Evolutionary conservation across 2,888 invertebrate species (phyloP).

Genomic region (Heliconius charithonia): DNA sequence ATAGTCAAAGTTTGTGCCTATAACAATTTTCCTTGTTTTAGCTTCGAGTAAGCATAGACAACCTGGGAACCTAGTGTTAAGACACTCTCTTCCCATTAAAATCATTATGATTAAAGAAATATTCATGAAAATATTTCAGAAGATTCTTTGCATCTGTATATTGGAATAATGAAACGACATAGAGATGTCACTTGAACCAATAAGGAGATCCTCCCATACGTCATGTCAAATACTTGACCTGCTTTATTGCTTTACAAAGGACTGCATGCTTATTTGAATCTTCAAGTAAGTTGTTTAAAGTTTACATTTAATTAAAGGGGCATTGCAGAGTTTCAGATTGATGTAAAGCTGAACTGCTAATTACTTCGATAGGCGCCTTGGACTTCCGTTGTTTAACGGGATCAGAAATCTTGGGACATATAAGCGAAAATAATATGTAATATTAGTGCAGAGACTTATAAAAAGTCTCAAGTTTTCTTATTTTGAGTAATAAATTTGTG

Average conservation of each 20-base stretch:
- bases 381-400: neutral
- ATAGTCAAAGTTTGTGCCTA: too few relatives aligned
- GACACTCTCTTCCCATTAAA: neutral
- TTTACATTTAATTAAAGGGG: neutral
- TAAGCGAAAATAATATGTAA: too few relatives aligned
- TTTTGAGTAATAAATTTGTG: too few relatives aligned
- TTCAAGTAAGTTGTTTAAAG: neutral
- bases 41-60: too few relatives aligned
- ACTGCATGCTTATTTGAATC: neutral
- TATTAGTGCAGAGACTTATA: neutral
- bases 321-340: neutral
- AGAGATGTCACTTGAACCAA: conserved; percentile 21
- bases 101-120: too few relatives aligned
- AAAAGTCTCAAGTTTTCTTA: too few relatives aligned
- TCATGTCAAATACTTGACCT: conserved; percentile 27
- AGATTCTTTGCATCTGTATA: neutral
- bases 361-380: neutral
- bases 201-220: conserved; percentile 17
- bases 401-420: neutral
- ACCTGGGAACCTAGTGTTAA: too few relatives aligned
- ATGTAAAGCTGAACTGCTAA: conserved; percentile 4
- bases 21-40: too few relatives aligned
- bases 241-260: conserved; percentile 9
- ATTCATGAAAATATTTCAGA: neutral
- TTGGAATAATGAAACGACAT: conserved; percentile 21